These are phyloP conservation scores for Cyrtodaria siliqua DNA, from an alignment of 2,888 invertebrate genomes.

Conservation along the genomic window DNA sequence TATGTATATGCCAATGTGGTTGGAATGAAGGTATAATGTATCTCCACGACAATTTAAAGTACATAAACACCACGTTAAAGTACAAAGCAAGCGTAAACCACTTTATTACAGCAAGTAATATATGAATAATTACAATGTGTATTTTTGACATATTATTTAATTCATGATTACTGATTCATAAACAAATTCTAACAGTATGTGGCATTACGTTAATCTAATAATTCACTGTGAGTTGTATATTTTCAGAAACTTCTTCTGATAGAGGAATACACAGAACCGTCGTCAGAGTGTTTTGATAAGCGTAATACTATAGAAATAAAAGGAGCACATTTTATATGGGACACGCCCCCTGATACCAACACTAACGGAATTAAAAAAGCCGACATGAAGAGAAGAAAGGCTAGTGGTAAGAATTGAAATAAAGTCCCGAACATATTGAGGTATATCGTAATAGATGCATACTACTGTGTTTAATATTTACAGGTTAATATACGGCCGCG, in stretches of 20 bases:
- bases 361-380: slow-evolving; percentile 18
- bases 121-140: too few relatives aligned
- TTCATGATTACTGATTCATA: not conserved
- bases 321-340: slow-evolving; percentile 87
- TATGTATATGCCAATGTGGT: too few relatives aligned
- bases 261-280: slow-evolving; percentile 86
- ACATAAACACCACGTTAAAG: too few relatives aligned
- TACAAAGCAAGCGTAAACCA: too few relatives aligned
- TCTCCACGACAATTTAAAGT: too few relatives aligned
- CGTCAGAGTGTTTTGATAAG: slow-evolving; percentile 86
- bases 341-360: slow-evolving; percentile 41
- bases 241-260: slow-evolving; percentile 60
- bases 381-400: slow-evolving; percentile 17
- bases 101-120: too few relatives aligned
- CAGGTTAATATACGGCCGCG: too few relatives aligned
- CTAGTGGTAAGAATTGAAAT: slow-evolving; percentile 3
- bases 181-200: not conserved
- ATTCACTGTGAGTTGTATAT: too few relatives aligned
- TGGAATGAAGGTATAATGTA: too few relatives aligned
- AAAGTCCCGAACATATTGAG: too few relatives aligned
- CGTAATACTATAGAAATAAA: slow-evolving; percentile 87
- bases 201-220: not conserved
- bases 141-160: not conserved
- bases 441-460: too few relatives aligned
- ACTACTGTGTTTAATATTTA: too few relatives aligned